Percentiles rank a stretch among this genome's conserved stretches.
phyloP scores from a whole-genome alignment of 2,888 invertebrate genomes.

The Idaea aversata region DNA sequence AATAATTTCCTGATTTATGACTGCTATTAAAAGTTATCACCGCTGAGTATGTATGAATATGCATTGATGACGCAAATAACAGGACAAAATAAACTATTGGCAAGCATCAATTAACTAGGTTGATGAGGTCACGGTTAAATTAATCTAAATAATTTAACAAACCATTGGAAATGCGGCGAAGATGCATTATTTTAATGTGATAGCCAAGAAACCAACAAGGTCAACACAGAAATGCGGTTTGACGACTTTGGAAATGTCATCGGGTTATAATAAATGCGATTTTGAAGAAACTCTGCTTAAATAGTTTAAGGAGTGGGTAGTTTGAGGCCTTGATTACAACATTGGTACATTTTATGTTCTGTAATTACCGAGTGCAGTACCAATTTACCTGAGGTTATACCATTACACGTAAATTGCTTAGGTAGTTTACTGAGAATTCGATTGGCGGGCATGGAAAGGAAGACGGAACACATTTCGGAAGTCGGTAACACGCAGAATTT shows the following conservation, averaged over 20 bases:
- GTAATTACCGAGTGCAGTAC: neutral
- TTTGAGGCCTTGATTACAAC: neutral
- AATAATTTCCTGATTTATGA: neutral
- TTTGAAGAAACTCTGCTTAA: neutral
- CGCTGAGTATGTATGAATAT: neutral
- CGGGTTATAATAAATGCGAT: neutral
- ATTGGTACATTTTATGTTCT: neutral
- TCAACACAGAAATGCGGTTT: constrained; percentile 4
- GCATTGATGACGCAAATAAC: neutral
- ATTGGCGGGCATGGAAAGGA: constrained; percentile 26
- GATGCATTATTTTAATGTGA: neutral
- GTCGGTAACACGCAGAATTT: constrained; percentile 12
- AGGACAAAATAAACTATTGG: neutral
- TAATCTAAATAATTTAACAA: neutral
- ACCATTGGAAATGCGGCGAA: neutral
- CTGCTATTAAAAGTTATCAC: neutral
- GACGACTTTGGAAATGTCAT: constrained; percentile 4
- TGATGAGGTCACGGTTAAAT: neutral
- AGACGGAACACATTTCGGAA: constrained; percentile 14
- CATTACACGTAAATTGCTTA: constrained; percentile 6
- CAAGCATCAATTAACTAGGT: neutral
- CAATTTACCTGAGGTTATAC: neutral
- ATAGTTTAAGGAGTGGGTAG: neutral
- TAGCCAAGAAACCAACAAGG: neutral
- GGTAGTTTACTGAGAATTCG: constrained; percentile 9